Percentiles rank a stretch among this genome's conserved stretches.
Conservation (phyloP, 2,888 invertebrate species). For the Nephrotoma flavescens region DNA sequence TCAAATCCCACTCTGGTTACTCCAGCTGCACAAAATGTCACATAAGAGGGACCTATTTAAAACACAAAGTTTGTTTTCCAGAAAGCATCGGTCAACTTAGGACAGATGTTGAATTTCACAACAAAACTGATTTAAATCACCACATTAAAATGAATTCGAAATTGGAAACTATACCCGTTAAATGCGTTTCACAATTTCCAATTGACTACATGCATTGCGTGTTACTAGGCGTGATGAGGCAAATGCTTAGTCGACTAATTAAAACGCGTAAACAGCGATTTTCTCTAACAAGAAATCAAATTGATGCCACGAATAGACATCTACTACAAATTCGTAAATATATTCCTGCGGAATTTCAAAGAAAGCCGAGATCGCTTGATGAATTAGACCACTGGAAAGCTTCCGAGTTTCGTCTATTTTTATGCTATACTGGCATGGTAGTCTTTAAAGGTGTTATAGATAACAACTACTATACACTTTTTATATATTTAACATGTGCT, state of each 20-base stretch:
- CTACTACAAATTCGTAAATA: too few species aligned
- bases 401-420: too few species aligned
- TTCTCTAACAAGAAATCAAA: too few species aligned
- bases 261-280: too few species aligned
- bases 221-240: not conserved
- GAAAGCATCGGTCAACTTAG: not conserved
- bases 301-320: too few species aligned
- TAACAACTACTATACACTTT: not conserved
- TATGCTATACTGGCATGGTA: not conserved
- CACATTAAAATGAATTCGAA: not conserved
- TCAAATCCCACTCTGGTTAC: constrained; percentile 2
- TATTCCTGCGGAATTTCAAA: too few species aligned
- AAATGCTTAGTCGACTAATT: not conserved
- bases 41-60: not conserved
- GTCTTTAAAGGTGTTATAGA: not conserved
- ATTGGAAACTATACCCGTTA: not conserved
- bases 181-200: not conserved
- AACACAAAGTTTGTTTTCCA: constrained; percentile 7
- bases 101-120: not conserved
- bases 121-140: not conserved
- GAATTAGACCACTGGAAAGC: too few species aligned
- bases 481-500: not conserved
- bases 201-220: not conserved
- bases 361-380: too few species aligned
- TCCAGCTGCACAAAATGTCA: constrained; percentile 2